phyloP scores from a whole-genome alignment of 1,140 invertebrate species.

The Drusus annulatus region DNA sequence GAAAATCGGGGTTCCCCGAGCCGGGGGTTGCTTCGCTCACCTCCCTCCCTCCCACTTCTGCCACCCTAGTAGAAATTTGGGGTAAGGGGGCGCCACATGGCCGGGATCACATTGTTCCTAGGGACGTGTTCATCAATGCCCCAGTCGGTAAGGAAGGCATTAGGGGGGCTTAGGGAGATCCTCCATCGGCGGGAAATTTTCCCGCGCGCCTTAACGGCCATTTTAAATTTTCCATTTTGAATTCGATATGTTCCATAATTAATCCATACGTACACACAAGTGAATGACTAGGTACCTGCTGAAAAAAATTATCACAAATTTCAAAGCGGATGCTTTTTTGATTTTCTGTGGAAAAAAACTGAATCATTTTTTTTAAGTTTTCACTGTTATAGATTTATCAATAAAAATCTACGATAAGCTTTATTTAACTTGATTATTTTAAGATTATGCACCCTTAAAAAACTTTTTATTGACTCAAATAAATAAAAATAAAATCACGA shows the following conservation, averaged over 20 bases:
- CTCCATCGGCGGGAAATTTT: constrained; percentile 5
- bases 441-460: no score
- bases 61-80: no score
- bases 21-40: background rate
- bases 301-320: no score
- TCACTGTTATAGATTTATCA: no score
- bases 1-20: background rate
- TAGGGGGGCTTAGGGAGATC: background rate
- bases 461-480: no score
- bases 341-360: no score
- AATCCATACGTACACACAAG: background rate
- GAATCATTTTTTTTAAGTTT: no score
- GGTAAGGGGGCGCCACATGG: constrained; percentile 6
- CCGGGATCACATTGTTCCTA: constrained; percentile 32
- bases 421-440: no score
- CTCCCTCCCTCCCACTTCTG: no score
- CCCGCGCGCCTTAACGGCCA: background rate
- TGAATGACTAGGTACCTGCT: background rate
- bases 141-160: background rate
- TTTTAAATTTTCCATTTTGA: constrained; percentile 19
- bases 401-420: no score
- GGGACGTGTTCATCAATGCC: constrained; percentile 42
- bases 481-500: no score
- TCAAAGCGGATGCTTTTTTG: no score
- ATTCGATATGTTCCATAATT: background rate